Evolutionary conservation across 2,888 invertebrate genomes (phyloP).

Genomic region (Meloe dianella): DNA sequence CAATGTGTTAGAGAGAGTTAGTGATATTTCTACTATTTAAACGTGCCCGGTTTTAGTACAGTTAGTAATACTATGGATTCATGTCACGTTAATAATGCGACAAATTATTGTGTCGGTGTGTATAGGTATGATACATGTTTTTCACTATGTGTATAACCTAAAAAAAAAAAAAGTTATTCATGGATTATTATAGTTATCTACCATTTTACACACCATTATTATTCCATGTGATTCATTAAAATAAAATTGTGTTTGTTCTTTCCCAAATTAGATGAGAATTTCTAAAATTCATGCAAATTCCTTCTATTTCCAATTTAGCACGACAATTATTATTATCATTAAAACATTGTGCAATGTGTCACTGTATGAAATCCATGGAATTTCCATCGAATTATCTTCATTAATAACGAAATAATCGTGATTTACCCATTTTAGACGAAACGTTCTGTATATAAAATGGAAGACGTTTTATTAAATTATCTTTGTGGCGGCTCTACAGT

Average conservation of each 20-base stretch:
- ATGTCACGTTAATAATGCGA: conserved; percentile 27
- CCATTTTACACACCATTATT: neutral
- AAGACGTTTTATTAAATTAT: neutral
- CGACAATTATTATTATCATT: neutral
- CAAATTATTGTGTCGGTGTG: conserved; percentile 21
- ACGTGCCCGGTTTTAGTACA: neutral
- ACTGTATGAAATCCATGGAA: neutral
- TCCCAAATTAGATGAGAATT: too few relatives aligned
- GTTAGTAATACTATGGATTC: conserved; percentile 11
- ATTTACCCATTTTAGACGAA: neutral
- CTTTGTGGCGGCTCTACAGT: neutral
- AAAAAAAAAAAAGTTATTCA: too few relatives aligned
- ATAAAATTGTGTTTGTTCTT: too few relatives aligned
- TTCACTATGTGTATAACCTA: neutral
- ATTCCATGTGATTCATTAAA: too few relatives aligned
- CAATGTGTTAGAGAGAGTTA: neutral
- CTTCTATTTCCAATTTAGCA: neutral
- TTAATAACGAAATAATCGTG: neutral
- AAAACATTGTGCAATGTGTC: neutral
- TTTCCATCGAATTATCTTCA: neutral
- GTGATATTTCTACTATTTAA: conserved; percentile 1
- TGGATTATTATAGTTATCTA: neutral
- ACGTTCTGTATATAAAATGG: neutral
- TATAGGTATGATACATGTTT: neutral
- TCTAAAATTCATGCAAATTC: too few relatives aligned